These are phyloP conservation scores for Nansenia antarctica DNA, from an alignment of 2,113 vertebrate species.

Conservation along the genomic window DNA sequence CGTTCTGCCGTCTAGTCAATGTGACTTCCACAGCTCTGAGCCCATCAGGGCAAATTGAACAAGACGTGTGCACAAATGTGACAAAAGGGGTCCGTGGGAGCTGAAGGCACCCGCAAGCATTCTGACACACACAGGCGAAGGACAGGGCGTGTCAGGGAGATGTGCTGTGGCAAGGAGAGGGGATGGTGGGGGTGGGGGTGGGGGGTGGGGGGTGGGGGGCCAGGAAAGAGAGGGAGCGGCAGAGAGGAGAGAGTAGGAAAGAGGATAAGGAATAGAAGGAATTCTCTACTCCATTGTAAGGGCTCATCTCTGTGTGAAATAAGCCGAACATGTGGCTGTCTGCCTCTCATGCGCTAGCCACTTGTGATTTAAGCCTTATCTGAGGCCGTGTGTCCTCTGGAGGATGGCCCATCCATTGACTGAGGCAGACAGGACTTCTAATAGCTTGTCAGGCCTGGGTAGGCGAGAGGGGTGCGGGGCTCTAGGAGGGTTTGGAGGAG, in stretches of 20 bases:
- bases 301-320: constrained; percentile 21
- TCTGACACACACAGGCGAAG: background rate
- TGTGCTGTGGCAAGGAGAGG: background rate
- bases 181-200: background rate
- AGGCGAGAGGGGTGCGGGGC: constrained; percentile 15
- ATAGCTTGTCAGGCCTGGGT: constrained; percentile 55
- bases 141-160: background rate
- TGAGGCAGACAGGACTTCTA: constrained; percentile 45
- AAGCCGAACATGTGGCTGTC: constrained; percentile 6
- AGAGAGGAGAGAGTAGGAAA: background rate
- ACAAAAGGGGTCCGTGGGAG: constrained; percentile 21
- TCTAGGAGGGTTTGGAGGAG: constrained; percentile 46
- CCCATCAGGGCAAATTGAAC: constrained; percentile 46
- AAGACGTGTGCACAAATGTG: constrained; percentile 44
- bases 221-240: background rate
- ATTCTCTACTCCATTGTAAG: background rate
- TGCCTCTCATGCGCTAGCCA: constrained; percentile 21
- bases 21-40: constrained; percentile 33
- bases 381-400: constrained; percentile 50
- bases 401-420: constrained; percentile 47
- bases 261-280: constrained; percentile 10
- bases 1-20: constrained; percentile 30
- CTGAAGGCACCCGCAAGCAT: constrained; percentile 2
- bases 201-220: too few relatives aligned
- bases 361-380: constrained; percentile 55